Percentiles rank a stretch among this genome's conserved stretches.
These are phyloP conservation scores for Apodemia hepburni DNA, from an alignment of 2,888 invertebrate genomes.

Conservation along the genomic window DNA sequence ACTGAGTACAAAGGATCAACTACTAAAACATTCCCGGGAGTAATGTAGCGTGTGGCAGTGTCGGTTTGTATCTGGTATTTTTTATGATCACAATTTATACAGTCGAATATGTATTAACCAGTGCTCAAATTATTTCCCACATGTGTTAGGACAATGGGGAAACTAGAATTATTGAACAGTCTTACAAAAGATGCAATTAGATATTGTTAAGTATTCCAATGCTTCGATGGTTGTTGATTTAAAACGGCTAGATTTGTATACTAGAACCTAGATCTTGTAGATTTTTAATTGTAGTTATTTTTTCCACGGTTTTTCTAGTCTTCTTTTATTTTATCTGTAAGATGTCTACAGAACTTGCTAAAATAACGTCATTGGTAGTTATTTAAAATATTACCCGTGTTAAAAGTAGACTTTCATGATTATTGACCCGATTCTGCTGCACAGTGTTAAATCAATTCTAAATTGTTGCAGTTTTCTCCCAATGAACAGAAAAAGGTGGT, in stretches of 20 bases:
- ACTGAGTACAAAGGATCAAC: too few species aligned
- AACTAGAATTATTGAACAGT: slow-evolving; percentile 7
- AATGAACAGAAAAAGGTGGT: too few species aligned
- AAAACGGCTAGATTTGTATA: slow-evolving; percentile 6
- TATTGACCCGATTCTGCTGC: too few species aligned
- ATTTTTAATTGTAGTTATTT: too few species aligned
- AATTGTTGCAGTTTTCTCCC: too few species aligned
- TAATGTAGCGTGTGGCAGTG: too few species aligned
- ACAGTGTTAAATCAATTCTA: too few species aligned
- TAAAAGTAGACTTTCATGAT: background rate
- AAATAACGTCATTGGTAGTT: background rate
- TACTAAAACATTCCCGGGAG: too few species aligned
- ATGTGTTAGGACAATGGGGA: slow-evolving; percentile 8
- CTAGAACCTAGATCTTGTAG: background rate
- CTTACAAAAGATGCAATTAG: background rate
- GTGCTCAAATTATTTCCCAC: slow-evolving; percentile 2
- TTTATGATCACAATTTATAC: too few species aligned
- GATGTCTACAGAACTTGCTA: slow-evolving; percentile 13
- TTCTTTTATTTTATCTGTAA: background rate
- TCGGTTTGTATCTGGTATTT: too few species aligned
- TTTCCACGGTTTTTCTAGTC: too few species aligned
- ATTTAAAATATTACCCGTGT: background rate
- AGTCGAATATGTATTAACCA: background rate
- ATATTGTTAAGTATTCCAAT: slow-evolving; percentile 1
- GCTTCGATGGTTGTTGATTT: slow-evolving; percentile 8